Percentiles rank a stretch among this genome's conserved stretches.
These are phyloP conservation scores for Dicranocentrus wangi DNA, from an alignment of 2,888 invertebrate genomes.

Conservation along the genomic window DNA sequence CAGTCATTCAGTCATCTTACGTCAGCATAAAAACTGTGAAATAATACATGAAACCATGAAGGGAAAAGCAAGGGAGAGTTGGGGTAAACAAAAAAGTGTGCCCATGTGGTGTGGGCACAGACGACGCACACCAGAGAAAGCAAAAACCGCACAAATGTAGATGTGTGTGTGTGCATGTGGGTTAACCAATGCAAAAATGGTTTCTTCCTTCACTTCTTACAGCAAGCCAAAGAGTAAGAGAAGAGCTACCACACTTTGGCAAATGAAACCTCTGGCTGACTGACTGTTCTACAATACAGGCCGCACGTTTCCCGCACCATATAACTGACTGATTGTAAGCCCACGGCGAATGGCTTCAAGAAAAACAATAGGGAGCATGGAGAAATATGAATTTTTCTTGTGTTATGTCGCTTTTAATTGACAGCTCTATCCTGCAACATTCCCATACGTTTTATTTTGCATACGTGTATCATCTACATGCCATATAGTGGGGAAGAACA, in stretches of 20 bases:
- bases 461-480: neutral
- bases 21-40: slow-evolving; percentile 19
- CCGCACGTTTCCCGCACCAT: no score
- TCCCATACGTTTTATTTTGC: neutral
- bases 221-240: no score
- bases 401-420: slow-evolving; percentile 47
- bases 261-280: neutral
- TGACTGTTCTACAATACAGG: no score
- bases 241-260: no score
- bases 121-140: neutral
- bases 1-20: slow-evolving; percentile 18
- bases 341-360: no score
- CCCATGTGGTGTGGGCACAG: neutral
- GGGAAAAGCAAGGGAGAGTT: neutral
- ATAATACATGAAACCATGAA: neutral
- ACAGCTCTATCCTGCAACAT: slow-evolving; percentile 3
- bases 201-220: no score
- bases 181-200: neutral
- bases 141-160: slow-evolving; percentile 16
- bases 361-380: slow-evolving; percentile 3
- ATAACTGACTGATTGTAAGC: no score
- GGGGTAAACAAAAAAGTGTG: neutral
- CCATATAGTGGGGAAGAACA: neutral
- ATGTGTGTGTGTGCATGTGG: neutral
- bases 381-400: slow-evolving; percentile 13